Conservation (phyloP, 2,113 vertebrate species). For the Monarcha castaneiventris region DNA sequence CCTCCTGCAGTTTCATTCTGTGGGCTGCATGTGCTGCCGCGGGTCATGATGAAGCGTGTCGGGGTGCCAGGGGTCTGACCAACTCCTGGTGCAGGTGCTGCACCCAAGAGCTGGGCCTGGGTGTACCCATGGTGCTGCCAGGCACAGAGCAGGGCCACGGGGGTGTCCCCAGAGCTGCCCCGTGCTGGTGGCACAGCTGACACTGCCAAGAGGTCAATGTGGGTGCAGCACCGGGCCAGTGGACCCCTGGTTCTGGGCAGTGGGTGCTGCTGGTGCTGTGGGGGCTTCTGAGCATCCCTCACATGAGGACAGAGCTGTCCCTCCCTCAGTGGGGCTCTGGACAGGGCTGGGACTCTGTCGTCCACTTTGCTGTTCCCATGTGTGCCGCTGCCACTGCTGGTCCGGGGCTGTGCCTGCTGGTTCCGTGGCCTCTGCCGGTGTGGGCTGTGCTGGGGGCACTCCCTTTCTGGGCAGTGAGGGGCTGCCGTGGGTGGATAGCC, state of each 20-base stretch:
- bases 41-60: rapidly evolving
- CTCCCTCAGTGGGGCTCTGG: too few species aligned
- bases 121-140: not conserved
- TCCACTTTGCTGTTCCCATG: rapidly evolving
- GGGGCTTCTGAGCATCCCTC: not conserved
- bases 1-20: rapidly evolving
- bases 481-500: not conserved
- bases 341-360: not conserved
- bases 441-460: not conserved
- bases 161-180: not conserved
- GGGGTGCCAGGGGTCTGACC: rapidly evolving
- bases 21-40: rapidly evolving
- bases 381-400: not conserved
- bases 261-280: not conserved
- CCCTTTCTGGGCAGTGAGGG: not conserved
- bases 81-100: not conserved
- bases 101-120: not conserved
- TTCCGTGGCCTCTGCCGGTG: rapidly evolving
- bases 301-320: rapidly evolving
- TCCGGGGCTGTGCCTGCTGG: rapidly evolving
- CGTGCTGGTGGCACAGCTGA: rapidly evolving
- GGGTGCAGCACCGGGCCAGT: not conserved
- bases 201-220: not conserved
- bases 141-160: rapidly evolving
- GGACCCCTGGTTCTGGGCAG: not conserved